Conservation (phyloP, 1,140 invertebrate species). For the Lepidostoma basale region DNA sequence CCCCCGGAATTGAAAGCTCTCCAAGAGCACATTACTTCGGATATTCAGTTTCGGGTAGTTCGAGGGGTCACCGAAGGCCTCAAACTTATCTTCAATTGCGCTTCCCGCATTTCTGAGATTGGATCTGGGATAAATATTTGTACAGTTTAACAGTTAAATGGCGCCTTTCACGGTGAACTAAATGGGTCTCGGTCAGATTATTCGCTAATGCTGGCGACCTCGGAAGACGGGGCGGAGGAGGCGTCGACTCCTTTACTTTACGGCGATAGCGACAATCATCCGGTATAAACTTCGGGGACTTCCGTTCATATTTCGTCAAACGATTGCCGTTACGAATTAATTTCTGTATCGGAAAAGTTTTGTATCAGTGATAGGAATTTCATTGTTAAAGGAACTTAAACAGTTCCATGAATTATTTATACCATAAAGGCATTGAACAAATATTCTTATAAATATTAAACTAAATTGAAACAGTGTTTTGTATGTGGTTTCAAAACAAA, state of each 20-base stretch:
- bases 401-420: no score
- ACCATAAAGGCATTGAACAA: no score
- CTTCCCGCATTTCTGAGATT: slow-evolving; percentile 28
- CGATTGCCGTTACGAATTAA: neutral
- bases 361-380: no score
- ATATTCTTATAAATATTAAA: no score
- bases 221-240: neutral
- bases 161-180: slow-evolving; percentile 10
- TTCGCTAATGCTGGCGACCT: neutral
- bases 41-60: slow-evolving; percentile 5
- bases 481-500: no score
- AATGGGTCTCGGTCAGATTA: neutral
- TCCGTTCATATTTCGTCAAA: slow-evolving; percentile 10
- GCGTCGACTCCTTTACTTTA: neutral
- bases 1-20: neutral
- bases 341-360: no score
- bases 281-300: neutral
- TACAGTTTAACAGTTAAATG: slow-evolving; percentile 36
- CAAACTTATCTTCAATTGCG: slow-evolving; percentile 34
- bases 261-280: neutral
- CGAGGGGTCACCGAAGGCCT: slow-evolving; percentile 19
- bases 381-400: no score
- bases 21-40: neutral
- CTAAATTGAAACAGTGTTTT: no score
- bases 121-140: slow-evolving; percentile 36